Percentiles rank a stretch among this genome's conserved stretches.
phyloP scores from a whole-genome alignment of 1,140 invertebrate species.

The Trigoniulus corallinus region DNA sequence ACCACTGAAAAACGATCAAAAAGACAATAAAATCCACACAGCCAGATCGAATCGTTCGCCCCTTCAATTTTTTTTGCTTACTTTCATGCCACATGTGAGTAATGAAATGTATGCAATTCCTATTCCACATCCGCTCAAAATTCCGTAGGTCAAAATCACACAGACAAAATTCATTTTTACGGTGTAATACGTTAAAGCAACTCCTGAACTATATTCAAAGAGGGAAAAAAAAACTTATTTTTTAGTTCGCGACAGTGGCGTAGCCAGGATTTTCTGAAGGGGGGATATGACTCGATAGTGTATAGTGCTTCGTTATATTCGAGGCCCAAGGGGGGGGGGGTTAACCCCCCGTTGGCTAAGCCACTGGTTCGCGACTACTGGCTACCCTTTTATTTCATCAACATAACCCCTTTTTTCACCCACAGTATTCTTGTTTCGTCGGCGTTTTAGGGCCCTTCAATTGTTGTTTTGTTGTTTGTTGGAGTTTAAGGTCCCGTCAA shows the following conservation, averaged over 20 bases:
- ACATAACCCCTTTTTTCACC: too few relatives aligned
- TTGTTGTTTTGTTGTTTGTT: too few relatives aligned
- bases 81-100: constrained; percentile 27
- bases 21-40: constrained; percentile 9
- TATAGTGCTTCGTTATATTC: not conserved
- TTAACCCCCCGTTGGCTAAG: not conserved
- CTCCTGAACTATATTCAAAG: constrained; percentile 17
- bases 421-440: too few relatives aligned
- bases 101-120: constrained; percentile 27
- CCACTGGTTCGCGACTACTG: not conserved
- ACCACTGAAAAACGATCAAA: constrained; percentile 22
- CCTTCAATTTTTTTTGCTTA: constrained; percentile 11
- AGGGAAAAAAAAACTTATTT: not conserved
- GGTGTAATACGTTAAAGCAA: constrained; percentile 24
- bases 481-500: too few relatives aligned
- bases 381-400: too few relatives aligned
- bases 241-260: not conserved
- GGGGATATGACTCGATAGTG: too few relatives aligned
- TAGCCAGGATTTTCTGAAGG: not conserved
- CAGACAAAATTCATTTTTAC: constrained; percentile 21
- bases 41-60: not conserved
- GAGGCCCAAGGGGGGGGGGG: constrained; percentile 9
- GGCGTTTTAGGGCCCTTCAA: too few relatives aligned
- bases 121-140: constrained; percentile 26
- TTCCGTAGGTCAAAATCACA: constrained; percentile 24